These are phyloP conservation scores for Neodon shergylaensis DNA, from an alignment of 2,113 vertebrate genomes.

Conservation along the genomic window DNA sequence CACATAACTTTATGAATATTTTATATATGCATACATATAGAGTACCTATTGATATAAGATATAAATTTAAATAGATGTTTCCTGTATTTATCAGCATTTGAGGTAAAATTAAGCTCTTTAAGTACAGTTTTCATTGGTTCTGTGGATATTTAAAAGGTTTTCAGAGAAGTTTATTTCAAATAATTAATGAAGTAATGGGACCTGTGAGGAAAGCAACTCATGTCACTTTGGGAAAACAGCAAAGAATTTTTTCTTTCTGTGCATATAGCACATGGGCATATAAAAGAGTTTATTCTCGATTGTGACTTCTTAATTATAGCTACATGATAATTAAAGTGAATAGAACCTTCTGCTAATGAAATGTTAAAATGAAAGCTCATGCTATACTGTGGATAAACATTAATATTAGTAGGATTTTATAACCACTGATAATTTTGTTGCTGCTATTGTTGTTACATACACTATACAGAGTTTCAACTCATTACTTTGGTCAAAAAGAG, in stretches of 20 bases:
- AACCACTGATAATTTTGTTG: neutral
- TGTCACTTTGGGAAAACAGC: neutral
- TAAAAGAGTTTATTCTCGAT: neutral
- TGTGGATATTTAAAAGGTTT: neutral
- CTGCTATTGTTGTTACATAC: neutral
- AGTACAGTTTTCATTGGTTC: neutral
- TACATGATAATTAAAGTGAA: neutral
- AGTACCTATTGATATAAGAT: neutral
- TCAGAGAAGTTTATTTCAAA: neutral
- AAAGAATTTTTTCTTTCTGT: neutral
- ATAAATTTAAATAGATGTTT: neutral
- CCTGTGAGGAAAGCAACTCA: neutral
- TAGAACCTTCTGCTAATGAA: neutral
- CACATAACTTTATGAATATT: neutral
- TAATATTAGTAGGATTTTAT: neutral
- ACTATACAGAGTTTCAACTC: neutral
- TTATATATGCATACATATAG: neutral
- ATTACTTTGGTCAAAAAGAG: constrained; percentile 10
- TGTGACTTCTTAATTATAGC: neutral
- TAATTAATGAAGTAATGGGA: constrained; percentile 22
- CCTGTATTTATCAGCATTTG: neutral
- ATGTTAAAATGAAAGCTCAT: neutral
- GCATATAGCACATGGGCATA: neutral
- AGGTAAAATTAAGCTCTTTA: neutral
- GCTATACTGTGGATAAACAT: neutral